Conservation (phyloP, 2,888 invertebrate genomes). For the Drosophila limbata region DNA sequence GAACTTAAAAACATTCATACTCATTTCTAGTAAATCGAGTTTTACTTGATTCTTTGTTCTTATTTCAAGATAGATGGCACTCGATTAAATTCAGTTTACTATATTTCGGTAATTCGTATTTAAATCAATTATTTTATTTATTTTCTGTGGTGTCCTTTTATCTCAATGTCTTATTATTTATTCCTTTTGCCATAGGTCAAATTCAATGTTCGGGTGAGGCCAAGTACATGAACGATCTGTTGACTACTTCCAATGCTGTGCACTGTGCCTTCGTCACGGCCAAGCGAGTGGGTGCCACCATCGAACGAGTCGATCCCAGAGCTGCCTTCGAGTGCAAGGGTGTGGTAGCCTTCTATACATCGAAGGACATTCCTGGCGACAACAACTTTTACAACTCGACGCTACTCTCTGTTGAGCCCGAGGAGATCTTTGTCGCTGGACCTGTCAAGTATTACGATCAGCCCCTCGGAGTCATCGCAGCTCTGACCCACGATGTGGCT, state of each 20-base stretch:
- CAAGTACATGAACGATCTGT: constrained; percentile 91
- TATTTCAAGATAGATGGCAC: too few relatives aligned
- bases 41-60: too few relatives aligned
- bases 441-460: constrained; percentile 88
- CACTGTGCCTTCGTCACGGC: constrained; percentile 87
- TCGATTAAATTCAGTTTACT: too few relatives aligned
- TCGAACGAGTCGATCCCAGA: constrained; percentile 84
- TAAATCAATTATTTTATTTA: too few relatives aligned
- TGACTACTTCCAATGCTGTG: constrained; percentile 88
- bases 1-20: too few relatives aligned
- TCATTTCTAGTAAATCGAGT: too few relatives aligned
- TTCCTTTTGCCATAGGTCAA: constrained; percentile 45
- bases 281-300: constrained; percentile 87
- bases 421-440: constrained; percentile 83
- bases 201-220: constrained; percentile 91
- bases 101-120: too few relatives aligned
- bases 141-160: too few relatives aligned
- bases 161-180: neutral
- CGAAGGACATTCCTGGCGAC: constrained; percentile 88
- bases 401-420: constrained; percentile 71
- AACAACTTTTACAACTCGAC: constrained; percentile 86
- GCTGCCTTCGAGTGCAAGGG: constrained; percentile 86
- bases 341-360: constrained; percentile 87
- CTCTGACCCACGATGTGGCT: constrained; percentile 87
- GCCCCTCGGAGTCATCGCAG: constrained; percentile 91